Percentiles rank a stretch among this genome's conserved stretches.
Conservation (phyloP, 2,113 vertebrate species). For the Anser brachyrhynchus region DNA sequence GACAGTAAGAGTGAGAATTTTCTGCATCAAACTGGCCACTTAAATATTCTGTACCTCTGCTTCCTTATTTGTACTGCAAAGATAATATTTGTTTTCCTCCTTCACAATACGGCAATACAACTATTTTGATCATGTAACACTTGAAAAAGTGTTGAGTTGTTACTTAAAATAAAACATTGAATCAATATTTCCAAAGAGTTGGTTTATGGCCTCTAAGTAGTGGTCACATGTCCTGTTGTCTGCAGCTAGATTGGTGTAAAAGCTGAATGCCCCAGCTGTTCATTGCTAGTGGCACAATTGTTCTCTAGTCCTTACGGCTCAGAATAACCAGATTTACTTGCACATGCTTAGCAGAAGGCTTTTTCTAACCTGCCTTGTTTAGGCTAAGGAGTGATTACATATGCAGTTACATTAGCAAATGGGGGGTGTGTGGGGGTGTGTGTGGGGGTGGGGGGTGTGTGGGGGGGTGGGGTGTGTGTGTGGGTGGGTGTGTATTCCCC, state of each 20-base stretch:
- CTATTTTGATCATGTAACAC: neutral
- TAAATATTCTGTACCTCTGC: neutral
- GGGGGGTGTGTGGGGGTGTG: neutral
- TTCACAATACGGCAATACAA: neutral
- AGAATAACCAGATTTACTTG: neutral
- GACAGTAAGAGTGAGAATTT: neutral
- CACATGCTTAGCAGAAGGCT: neutral
- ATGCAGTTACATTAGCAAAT: neutral
- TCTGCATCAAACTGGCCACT: neutral
- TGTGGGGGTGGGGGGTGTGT: neutral
- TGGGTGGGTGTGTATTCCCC: neutral
- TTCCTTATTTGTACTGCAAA: neutral
- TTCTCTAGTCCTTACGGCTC: neutral
- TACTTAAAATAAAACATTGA: neutral
- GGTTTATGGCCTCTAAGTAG: neutral
- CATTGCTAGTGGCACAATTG: neutral
- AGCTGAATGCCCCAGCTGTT: neutral
- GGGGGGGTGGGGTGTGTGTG: too few species aligned
- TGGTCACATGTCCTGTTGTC: neutral
- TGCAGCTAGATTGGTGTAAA: neutral
- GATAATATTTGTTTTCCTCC: neutral
- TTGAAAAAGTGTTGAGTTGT: neutral
- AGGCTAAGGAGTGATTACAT: neutral
- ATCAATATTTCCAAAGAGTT: neutral
- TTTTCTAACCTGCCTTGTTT: slow-evolving; percentile 4